phyloP scores from a whole-genome alignment of 2,888 invertebrate genomes.

The Cryptophagus acutangulus region DNA sequence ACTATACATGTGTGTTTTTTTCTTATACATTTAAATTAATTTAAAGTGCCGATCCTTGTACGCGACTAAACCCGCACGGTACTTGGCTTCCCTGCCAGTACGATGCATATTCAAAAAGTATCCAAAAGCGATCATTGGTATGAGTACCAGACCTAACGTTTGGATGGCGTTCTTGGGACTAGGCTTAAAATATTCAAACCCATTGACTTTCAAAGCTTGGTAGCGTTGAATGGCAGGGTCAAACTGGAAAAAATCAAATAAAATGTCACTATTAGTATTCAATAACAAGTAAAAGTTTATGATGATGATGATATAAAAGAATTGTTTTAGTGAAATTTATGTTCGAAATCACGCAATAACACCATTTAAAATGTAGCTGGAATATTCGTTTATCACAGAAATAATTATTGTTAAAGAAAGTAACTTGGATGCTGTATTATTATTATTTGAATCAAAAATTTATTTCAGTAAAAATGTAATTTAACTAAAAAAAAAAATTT shows the following conservation, averaged over 20 bases:
- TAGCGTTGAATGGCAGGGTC: background rate
- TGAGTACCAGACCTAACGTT: background rate
- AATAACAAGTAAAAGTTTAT: background rate
- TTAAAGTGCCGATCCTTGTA: conserved; percentile 1
- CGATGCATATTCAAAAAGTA: background rate
- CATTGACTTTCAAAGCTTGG: background rate
- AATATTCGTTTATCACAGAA: too few species aligned
- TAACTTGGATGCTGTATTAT: too few species aligned
- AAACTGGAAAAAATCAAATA: background rate
- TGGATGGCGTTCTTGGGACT: background rate
- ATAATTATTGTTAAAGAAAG: too few species aligned
- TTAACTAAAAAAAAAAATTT: too few species aligned
- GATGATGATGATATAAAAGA: background rate
- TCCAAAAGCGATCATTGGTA: background rate
- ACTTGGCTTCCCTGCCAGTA: background rate
- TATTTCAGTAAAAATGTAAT: too few species aligned
- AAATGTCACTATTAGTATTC: background rate
- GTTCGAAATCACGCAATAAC: too few species aligned
- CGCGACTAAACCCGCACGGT: background rate
- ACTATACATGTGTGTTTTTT: background rate
- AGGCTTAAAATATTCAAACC: background rate
- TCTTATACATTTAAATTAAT: conserved; percentile 4
- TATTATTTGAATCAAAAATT: too few species aligned
- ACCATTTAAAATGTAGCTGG: too few species aligned
- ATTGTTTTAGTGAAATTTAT: background rate